Conservation (phyloP, 2,888 invertebrate species). For the Clanis bilineata region DNA sequence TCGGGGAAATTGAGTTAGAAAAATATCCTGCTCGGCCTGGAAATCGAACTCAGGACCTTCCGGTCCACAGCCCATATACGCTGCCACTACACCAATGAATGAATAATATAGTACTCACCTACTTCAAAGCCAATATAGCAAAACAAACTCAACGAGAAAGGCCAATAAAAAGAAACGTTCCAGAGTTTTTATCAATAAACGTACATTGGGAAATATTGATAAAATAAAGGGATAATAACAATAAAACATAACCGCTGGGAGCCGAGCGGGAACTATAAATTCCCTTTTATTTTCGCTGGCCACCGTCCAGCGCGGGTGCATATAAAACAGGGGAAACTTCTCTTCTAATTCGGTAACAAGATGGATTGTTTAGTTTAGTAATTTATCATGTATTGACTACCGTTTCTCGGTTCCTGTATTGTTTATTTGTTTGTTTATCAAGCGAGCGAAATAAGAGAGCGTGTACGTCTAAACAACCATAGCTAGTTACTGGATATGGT, state of each 20-base stretch:
- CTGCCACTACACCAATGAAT: no score
- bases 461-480: no score
- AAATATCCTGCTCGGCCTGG: no score
- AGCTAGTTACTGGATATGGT: no score
- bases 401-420: constrained; percentile 6
- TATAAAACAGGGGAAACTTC: constrained; percentile 31
- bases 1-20: no score
- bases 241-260: constrained; percentile 38
- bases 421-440: constrained; percentile 22
- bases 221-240: constrained; percentile 46
- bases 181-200: constrained; percentile 18
- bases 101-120: no score
- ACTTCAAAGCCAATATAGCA: constrained; percentile 29
- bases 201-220: constrained; percentile 34
- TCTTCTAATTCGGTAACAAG: constrained; percentile 39
- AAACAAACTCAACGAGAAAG: constrained; percentile 67
- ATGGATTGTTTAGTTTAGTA: constrained; percentile 39
- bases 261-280: constrained; percentile 36
- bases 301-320: constrained; percentile 43
- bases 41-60: no score
- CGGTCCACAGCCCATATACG: no score
- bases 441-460: no score
- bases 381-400: constrained; percentile 28
- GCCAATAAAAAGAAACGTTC: constrained; percentile 28
- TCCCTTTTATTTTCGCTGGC: constrained; percentile 33